Conservation (phyloP, 2,113 vertebrate species). For the Apodemus sylvaticus region DNA sequence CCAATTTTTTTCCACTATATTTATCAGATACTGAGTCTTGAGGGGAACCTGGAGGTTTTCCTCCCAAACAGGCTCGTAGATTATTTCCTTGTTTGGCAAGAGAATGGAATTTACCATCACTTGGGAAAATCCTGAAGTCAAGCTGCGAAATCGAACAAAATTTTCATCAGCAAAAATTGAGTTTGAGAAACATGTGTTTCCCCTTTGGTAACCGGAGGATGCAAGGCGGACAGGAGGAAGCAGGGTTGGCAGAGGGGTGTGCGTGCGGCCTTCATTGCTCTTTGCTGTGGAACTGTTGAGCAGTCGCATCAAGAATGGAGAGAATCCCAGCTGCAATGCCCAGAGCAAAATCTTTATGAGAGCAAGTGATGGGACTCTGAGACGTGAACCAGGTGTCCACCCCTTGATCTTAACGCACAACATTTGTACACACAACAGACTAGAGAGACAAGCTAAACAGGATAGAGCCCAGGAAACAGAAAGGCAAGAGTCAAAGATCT, state of each 20-base stretch:
- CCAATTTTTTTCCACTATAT: conserved; percentile 42
- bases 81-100: conserved; percentile 71
- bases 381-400: conserved; percentile 71
- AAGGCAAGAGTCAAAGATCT: not conserved
- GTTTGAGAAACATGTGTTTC: conserved; percentile 79
- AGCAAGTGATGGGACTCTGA: conserved; percentile 52
- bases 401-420: conserved; percentile 74
- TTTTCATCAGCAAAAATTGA: conserved; percentile 77
- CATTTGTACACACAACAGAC: conserved; percentile 68
- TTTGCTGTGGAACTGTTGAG: conserved; percentile 33
- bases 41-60: conserved; percentile 51
- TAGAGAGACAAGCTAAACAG: conserved; percentile 12
- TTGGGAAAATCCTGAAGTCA: conserved; percentile 77
- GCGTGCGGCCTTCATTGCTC: conserved; percentile 59
- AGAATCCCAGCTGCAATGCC: conserved; percentile 76
- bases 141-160: conserved; percentile 76
- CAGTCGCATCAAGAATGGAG: conserved; percentile 46
- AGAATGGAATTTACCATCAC: conserved; percentile 68
- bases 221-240: conserved; percentile 64
- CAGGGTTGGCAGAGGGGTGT: conserved; percentile 3
- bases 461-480: not conserved
- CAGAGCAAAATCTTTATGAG: conserved; percentile 75
- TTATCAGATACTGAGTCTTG: conserved; percentile 59
- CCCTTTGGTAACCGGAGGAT: conserved; percentile 73
- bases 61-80: conserved; percentile 64